Percentiles rank a stretch among this genome's conserved stretches.
phyloP scores from a whole-genome alignment of 2,888 invertebrate genomes.

The Aleiodes testaceus region DNA sequence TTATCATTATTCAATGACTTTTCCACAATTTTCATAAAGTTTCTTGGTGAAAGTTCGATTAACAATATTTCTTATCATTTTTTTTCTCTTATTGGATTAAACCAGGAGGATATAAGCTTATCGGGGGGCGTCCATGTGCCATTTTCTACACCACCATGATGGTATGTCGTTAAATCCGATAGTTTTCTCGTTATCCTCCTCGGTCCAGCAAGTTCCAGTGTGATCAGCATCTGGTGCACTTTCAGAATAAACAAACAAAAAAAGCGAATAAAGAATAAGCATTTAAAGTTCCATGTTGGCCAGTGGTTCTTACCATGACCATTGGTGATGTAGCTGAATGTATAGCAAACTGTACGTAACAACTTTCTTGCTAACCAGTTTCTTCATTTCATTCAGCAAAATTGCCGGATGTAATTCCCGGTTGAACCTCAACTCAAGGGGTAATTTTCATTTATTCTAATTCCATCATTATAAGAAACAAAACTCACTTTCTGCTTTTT shows the following conservation, averaged over 20 bases:
- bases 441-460: constrained; percentile 53
- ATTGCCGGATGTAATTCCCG: constrained; percentile 53
- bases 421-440: constrained; percentile 46
- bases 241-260: constrained; percentile 4
- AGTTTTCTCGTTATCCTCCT: constrained; percentile 52
- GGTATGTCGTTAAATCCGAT: constrained; percentile 51
- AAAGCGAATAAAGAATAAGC: not conserved
- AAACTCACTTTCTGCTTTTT: not conserved
- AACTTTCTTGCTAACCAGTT: constrained; percentile 39
- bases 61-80: constrained; percentile 4
- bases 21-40: not conserved
- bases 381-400: constrained; percentile 45
- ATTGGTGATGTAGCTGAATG: constrained; percentile 10
- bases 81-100: constrained; percentile 14
- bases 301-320: constrained; percentile 32
- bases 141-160: constrained; percentile 25
- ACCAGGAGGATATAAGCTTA: not conserved
- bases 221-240: constrained; percentile 19
- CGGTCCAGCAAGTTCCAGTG: constrained; percentile 5
- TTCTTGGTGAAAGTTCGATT: constrained; percentile 13
- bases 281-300: constrained; percentile 9
- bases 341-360: constrained; percentile 26
- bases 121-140: constrained; percentile 9
- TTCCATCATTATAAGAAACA: constrained; percentile 42
- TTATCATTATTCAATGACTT: not conserved